Evolutionary conservation across 1,140 invertebrate genomes (phyloP), one percentile per base, ranked within the genome.

Genomic region (Pseudomyrmex sp.): DNA sequence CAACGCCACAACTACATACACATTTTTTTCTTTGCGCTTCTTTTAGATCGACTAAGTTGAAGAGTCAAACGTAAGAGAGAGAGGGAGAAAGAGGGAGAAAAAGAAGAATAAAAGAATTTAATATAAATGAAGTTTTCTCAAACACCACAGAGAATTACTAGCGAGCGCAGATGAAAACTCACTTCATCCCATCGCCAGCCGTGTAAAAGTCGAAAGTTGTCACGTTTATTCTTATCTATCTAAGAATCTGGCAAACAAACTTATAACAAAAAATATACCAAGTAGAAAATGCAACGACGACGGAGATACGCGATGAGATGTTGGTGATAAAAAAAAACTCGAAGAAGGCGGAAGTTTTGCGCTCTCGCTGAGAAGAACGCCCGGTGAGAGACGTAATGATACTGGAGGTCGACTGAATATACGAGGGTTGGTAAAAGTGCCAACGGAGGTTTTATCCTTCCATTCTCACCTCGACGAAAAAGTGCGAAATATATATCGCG

Each of bases 121-220:
- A 58, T 58, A 63, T 12, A n/a, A 26, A 35, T 4, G 35, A 63
- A 63, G 26, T 35, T 35, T 35, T 35, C 61, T 15, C 54, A 58
- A 18, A 48, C 23, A 15, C 35, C 35, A 8, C 10, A 13, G 23
- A 69, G 58, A 13, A 12, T 46, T 44, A 58, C 54, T 44, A 56
- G 35, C 44, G 9, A 15, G 7, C 18, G 15, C n/a, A 46, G 58
- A 35, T 35, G 35, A 59, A 70, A 79, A 59, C 20, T 70, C 54
- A 48, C 44, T 79, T 70, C n/a, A 54, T 50, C 44, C 23, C 52
- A 23, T 79, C 20, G 54, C 15, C 23, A 46, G 15, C 18, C 12
- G 1, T 79, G 58, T 48, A 79, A 79, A 79, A 79, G 76, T 79
- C 70, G 46, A 79, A 79, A 70, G 54, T 79, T 59, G 65, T 70